Conservation (phyloP, 1,140 invertebrate genomes). For the Carposina sasakii region DNA sequence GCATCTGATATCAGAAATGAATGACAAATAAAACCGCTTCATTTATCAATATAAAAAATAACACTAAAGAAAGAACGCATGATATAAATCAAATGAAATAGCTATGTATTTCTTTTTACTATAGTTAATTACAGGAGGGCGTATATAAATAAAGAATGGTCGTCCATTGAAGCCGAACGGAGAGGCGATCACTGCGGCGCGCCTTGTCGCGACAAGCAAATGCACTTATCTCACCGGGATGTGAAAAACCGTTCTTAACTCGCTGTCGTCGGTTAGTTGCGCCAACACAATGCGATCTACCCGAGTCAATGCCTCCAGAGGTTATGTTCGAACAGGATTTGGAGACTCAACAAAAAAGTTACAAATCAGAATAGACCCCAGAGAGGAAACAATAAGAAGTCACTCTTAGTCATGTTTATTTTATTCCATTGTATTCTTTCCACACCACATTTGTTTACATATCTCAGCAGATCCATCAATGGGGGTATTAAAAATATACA, state of each 20-base stretch:
- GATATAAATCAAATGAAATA: slow-evolving; percentile 60
- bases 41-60: slow-evolving; percentile 24
- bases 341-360: slow-evolving; percentile 38
- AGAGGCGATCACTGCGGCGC: slow-evolving; percentile 51
- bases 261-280: slow-evolving; percentile 54
- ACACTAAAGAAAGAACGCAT: slow-evolving; percentile 31
- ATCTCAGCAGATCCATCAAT: slow-evolving; percentile 4
- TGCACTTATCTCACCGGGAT: slow-evolving; percentile 65
- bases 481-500: neutral
- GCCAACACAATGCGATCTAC: slow-evolving; percentile 39
- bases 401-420: slow-evolving; percentile 32
- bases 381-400: slow-evolving; percentile 47
- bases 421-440: slow-evolving; percentile 36
- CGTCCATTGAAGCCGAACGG: slow-evolving; percentile 50
- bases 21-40: neutral
- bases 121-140: slow-evolving; percentile 65
- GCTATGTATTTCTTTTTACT: slow-evolving; percentile 63
- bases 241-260: slow-evolving; percentile 59
- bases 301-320: slow-evolving; percentile 48
- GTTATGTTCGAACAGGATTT: slow-evolving; percentile 47
- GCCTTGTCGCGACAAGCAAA: slow-evolving; percentile 67
- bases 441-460: slow-evolving; percentile 19
- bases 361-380: slow-evolving; percentile 36
- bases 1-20: no score
- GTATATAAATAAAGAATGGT: slow-evolving; percentile 64